Base-by-base conservation (phyloP, 2,797 vertebrate species). In the Ficedula albicollis region DNA sequence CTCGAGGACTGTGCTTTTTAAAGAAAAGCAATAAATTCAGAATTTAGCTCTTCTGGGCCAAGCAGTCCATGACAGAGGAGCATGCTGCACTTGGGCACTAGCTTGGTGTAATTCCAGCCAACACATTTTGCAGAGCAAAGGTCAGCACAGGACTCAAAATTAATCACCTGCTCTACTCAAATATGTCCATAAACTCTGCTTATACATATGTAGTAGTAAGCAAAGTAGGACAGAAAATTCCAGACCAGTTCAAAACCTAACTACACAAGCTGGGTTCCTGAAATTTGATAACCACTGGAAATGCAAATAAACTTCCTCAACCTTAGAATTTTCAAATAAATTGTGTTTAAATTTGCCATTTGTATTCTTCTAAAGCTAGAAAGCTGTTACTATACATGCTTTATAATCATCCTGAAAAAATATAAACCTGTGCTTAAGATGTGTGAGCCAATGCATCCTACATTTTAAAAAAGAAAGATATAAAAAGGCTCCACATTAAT, bases 301-400 rank as follows among this genome's bases (percentile, higher is more conserved):
- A 93, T 48, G 13, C 32, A 90, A 76, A 90, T 75, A 76, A 86
- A 74, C 36, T 56, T n/a, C 59, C 54, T 67, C 23, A 69, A 20
- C 9, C 21, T 52, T 63, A 41, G 41, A 89, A 63, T 78, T 82
- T 64, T 88, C 62, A 76, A 66, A 41, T 14, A 54, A 30, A 64
- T 38, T 79, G 7, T 10, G 55, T 75, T 78, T 27, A 78, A 74
- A 13, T 85, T 70, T 87, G 9, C 9, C 18, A 58, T 48, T 70
- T 64, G 4, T 63, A 38, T 34, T 83, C 51, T 34, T 46, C 38
- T 83, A 72, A 78, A 87, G 34, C 27, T 41, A 72, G 21, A 73
- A 84, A 58, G 2, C 2, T 34, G 38, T 51, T 76, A 21, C 12
- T 8, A 8, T 4, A 30, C 8, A 13, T 56, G 29, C 4, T 78